Conservation (phyloP, 2,888 invertebrate genomes). For the Adelphocoris suturalis region DNA sequence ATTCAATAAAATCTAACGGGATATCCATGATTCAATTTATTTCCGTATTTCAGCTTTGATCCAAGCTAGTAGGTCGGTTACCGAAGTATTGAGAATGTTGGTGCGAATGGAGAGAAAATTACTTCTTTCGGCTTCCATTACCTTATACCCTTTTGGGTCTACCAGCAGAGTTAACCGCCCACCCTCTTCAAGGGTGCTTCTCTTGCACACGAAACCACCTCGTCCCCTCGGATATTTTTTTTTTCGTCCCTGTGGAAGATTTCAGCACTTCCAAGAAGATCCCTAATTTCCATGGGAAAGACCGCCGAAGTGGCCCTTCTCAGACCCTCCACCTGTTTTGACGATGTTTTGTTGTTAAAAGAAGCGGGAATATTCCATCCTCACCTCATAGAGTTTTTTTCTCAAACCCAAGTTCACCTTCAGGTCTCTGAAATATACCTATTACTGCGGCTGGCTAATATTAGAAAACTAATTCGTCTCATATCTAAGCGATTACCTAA, state of each 20-base stretch:
- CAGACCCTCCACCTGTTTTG: neutral
- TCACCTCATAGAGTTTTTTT: neutral
- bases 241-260: neutral
- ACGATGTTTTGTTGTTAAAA: neutral
- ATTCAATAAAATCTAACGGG: too few species aligned
- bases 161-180: neutral
- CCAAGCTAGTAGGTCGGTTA: too few species aligned
- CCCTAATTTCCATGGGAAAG: constrained; percentile 16
- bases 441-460: neutral
- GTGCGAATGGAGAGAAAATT: too few species aligned
- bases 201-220: neutral
- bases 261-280: constrained; percentile 8
- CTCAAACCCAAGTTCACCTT: neutral
- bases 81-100: too few species aligned
- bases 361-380: neutral
- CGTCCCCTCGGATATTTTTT: neutral
- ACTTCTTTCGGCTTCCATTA: neutral
- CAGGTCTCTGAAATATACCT: neutral
- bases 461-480: too few species aligned
- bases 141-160: neutral
- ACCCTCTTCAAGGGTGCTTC: neutral
- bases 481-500: too few species aligned
- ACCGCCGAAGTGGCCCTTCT: neutral
- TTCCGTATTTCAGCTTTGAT: too few species aligned
- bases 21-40: too few species aligned